Percentiles rank a stretch among this genome's conserved stretches.
Evolutionary conservation across 2,113 vertebrate species (phyloP).

Genomic region (Piliocolobus tephrosceles): DNA sequence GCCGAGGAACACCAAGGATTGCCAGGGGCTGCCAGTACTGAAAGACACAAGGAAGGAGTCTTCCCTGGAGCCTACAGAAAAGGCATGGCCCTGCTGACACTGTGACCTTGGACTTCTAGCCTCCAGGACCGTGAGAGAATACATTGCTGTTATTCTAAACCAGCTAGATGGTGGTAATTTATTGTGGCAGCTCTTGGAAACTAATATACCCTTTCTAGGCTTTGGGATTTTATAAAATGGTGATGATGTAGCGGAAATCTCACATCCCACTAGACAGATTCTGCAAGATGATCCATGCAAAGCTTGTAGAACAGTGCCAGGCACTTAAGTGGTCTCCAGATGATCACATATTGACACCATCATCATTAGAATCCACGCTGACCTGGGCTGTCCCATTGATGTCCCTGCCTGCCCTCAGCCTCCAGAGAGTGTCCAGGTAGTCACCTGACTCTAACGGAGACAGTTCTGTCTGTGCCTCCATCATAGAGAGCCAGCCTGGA

Average conservation of each 20-base stretch:
- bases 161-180: not conserved
- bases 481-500: not conserved
- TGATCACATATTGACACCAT: not conserved
- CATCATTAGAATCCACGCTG: not conserved
- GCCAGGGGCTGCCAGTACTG: not conserved
- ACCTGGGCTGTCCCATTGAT: not conserved
- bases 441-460: not conserved
- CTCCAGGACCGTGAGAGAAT: not conserved
- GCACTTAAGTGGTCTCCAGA: not conserved
- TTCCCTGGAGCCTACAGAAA: not conserved
- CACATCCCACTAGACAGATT: too few relatives aligned
- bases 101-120: not conserved
- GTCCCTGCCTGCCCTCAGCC: not conserved
- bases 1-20: rapidly evolving
- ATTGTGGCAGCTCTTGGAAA: not conserved
- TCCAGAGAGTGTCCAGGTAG: not conserved
- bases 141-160: not conserved
- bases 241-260: rapidly evolving
- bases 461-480: not conserved
- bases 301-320: not conserved
- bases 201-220: not conserved
- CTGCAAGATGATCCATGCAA: not conserved
- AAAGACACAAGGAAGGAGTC: not conserved
- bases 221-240: not conserved
- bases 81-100: not conserved